A percentile compares a stretch with the other conserved stretches of the same genome.
Evolutionary conservation across 2,888 invertebrate species (phyloP).

Genomic region (Sinopyrophorus schimmeli): DNA sequence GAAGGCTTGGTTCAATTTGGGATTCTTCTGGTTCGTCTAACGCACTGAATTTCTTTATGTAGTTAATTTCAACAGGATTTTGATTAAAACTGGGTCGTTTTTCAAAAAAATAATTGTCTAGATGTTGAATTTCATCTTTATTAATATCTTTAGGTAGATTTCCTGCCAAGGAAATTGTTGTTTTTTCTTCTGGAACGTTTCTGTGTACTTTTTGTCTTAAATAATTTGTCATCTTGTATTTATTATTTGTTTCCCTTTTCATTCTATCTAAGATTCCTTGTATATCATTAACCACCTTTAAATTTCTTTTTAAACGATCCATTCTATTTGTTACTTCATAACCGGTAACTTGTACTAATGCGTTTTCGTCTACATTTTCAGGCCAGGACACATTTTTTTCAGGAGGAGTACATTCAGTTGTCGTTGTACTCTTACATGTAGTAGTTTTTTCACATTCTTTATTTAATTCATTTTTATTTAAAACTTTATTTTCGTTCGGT

Average conservation of each 20-base stretch:
- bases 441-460: too few relatives aligned
- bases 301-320: slow-evolving; percentile 35
- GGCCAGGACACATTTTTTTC: too few relatives aligned
- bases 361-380: too few relatives aligned
- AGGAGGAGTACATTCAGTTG: too few relatives aligned
- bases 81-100: too few relatives aligned
- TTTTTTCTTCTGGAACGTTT: neutral
- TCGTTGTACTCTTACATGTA: too few relatives aligned
- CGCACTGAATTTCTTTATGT: neutral
- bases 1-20: too few relatives aligned
- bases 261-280: slow-evolving; percentile 33
- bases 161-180: neutral
- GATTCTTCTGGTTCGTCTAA: neutral
- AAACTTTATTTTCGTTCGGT: too few relatives aligned
- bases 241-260: neutral
- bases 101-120: too few relatives aligned
- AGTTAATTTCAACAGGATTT: too few relatives aligned
- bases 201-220: neutral
- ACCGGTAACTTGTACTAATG: too few relatives aligned
- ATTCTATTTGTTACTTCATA: slow-evolving; percentile 14
- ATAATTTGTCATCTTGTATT: neutral
- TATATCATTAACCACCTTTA: slow-evolving; percentile 35
- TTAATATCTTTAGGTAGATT: neutral
- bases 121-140: neutral
- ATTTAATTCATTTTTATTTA: too few relatives aligned